Evolutionary conservation across 2,797 vertebrate species (phyloP).

Genomic region (Rhabdophis nuchalis): DNA sequence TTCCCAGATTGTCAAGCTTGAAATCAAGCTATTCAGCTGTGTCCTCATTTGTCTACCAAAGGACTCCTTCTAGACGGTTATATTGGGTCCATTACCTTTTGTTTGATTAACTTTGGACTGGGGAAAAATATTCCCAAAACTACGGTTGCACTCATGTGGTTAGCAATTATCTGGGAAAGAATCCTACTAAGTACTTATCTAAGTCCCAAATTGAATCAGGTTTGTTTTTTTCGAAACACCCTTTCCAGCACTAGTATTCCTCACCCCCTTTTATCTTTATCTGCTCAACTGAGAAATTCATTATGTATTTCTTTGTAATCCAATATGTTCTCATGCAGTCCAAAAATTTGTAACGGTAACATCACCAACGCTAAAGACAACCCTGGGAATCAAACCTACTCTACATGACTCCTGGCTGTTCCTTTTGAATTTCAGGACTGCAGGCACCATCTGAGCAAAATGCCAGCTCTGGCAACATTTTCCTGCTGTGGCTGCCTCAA

Average conservation of each 20-base stretch:
- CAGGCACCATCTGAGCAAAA: slow-evolving; percentile 3
- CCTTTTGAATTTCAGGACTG: neutral
- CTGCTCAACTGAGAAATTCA: neutral
- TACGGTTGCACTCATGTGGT: neutral
- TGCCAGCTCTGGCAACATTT: slow-evolving; percentile 22
- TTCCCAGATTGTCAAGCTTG: neutral
- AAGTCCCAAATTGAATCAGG: neutral
- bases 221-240: neutral
- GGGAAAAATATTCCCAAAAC: neutral
- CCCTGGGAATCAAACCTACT: neutral
- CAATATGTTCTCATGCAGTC: neutral
- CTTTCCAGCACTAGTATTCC: neutral
- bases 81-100: neutral
- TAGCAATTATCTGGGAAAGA: neutral
- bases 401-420: neutral
- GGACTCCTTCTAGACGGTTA: neutral
- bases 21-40: neutral
- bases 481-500: slow-evolving; percentile 4
- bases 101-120: neutral
- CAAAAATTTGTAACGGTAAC: neutral
- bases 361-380: neutral
- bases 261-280: neutral
- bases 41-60: neutral
- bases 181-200: neutral
- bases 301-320: slow-evolving; percentile 3